These are phyloP conservation scores for Meliscaeva auricollis DNA, from an alignment of 2,888 invertebrate species.

Conservation along the genomic window DNA sequence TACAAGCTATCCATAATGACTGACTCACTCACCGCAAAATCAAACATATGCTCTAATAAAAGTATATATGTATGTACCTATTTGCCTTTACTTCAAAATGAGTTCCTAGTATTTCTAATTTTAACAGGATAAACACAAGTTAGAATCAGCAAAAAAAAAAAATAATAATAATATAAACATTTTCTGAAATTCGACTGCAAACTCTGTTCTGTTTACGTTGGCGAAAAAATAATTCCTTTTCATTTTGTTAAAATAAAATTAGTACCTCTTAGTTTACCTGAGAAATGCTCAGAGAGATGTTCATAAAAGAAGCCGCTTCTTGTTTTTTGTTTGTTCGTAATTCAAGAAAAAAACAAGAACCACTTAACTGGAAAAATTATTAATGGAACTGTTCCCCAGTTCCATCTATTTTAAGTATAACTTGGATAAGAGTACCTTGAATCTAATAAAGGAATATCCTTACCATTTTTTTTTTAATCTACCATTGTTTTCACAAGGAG, in stretches of 20 bases:
- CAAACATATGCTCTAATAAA: not conserved
- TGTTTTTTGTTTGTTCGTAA: no score
- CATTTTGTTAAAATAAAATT: slow-evolving; percentile 38
- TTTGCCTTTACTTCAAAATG: not conserved
- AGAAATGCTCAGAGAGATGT: not conserved
- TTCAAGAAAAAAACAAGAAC: no score
- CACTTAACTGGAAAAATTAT: no score
- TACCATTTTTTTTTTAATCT: no score
- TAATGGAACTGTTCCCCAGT: no score
- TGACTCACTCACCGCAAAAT: not conserved
- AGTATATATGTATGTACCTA: no score
- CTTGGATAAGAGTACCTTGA: no score
- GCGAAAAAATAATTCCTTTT: slow-evolving; percentile 20
- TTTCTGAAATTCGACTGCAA: not conserved
- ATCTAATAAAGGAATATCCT: no score
- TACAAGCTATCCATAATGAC: not conserved
- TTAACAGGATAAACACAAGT: not conserved
- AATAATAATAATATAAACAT: not conserved
- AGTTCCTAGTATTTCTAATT: not conserved
- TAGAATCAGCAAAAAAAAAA: not conserved
- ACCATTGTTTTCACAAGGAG: no score
- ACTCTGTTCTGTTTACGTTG: not conserved
- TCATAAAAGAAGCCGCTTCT: no score
- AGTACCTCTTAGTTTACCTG: slow-evolving; percentile 45
- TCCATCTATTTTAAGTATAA: no score